Evolutionary conservation across 2,797 vertebrate genomes (phyloP), one percentile per base, ranked within the genome.

Genomic region (Mormyrus proboscirostris): DNA sequence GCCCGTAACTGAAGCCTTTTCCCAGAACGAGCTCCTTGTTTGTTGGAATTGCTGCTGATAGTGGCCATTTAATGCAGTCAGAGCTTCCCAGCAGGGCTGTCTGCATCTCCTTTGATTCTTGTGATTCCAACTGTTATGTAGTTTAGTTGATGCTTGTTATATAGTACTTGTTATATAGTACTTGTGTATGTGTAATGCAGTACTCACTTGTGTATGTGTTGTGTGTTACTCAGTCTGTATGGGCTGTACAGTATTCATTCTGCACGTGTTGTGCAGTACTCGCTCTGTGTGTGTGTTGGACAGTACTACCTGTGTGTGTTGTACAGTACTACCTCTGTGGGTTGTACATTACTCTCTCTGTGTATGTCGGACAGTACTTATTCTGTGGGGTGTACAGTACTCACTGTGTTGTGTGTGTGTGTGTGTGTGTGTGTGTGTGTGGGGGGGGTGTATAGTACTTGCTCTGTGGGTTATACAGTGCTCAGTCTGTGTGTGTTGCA

Each of bases 151-250:
- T 0, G 14, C 51, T 53, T 73, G 8, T 38, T 33, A 12, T 73
- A 14, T 8, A 33, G 25, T 73, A 33, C 65, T 53, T 69, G 59
- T 49, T n/a, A 47, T 49, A 49, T 19, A 49, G 41, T 49, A 49
- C 79, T 76, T 69, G 25, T 51, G 88, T 76, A 8, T 53, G 22
- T 38, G 47, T 76, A 22, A 55, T 85, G n/a, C 51, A 41, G 22
- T 55, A 50, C 14, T 12, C 47, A 38, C 47, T 33, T 33, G 29
- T 87, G 44, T 91, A 29, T 89, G 79, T 83, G 88, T 83, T 41
- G 82, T 89, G 25, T 33, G n/a, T 7, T 51, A 49, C 44, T 9
- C 62, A 33, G 25, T 88, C 51, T 87, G 65, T 91, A 47, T 89
- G 59, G 53, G 88, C 57, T 41, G 88, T 89, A 19, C 38, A 57